Percentiles rank a stretch among this genome's conserved stretches.
Evolutionary conservation across 1,140 invertebrate species (phyloP).

Genomic region (Brachionus rotundiformis): DNA sequence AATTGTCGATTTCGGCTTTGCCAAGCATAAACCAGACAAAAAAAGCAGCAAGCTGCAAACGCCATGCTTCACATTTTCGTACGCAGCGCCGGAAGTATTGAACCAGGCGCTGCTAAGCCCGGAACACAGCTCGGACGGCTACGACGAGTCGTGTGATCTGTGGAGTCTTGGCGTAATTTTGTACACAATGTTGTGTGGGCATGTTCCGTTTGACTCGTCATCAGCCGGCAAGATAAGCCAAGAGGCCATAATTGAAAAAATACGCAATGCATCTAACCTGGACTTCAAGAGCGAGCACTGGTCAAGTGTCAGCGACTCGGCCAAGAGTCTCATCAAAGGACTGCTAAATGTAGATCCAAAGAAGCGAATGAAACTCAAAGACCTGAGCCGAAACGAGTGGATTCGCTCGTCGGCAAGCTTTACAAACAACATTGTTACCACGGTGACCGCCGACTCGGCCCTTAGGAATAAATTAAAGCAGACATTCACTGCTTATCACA

Average conservation of each 20-base stretch:
- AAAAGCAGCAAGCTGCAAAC: constrained; percentile 64
- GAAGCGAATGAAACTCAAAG: constrained; percentile 71
- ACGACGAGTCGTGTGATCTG: constrained; percentile 84
- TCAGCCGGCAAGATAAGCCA: constrained; percentile 61
- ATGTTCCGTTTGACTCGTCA: constrained; percentile 74
- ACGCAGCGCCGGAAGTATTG: constrained; percentile 87
- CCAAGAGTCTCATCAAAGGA: constrained; percentile 75
- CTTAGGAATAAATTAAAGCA: constrained; percentile 64
- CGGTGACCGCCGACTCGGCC: constrained; percentile 54
- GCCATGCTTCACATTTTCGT: constrained; percentile 79
- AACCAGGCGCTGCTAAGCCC: constrained; percentile 61
- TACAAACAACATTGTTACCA: constrained; percentile 67
- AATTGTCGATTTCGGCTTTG: constrained; percentile 87
- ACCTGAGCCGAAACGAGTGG: constrained; percentile 72
- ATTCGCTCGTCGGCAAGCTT: constrained; percentile 65
- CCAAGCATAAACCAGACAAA: constrained; percentile 69
- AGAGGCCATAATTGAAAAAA: constrained; percentile 75
- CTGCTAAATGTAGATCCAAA: constrained; percentile 78
- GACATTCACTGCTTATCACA: constrained; percentile 73
- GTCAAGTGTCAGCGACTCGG: constrained; percentile 73
- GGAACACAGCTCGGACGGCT: constrained; percentile 65
- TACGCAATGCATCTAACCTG: constrained; percentile 60
- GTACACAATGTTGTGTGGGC: constrained; percentile 83
- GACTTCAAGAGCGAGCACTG: constrained; percentile 73
- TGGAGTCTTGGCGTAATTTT: constrained; percentile 87